Base-by-base conservation (phyloP, 2,797 vertebrate genomes). In the Spinus olivaceus region DNA sequence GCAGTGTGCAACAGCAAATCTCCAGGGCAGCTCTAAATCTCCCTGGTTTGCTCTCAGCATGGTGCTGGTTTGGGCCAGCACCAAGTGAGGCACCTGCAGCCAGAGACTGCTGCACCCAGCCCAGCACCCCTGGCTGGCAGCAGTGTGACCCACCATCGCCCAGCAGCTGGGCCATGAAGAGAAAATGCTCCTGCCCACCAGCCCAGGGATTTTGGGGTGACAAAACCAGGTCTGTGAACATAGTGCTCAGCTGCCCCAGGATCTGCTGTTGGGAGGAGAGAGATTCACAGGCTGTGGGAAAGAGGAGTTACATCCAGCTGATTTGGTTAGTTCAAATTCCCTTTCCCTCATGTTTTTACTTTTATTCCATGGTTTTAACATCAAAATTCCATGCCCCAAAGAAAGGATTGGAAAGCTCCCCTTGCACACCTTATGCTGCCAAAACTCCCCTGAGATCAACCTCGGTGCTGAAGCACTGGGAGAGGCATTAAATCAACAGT, bases 381-480 rank as follows among this genome's bases (percentile, higher is more conserved):
- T 21, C 16, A 74, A 50, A 78, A 81, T 81, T 42, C 59, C 32
- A 9, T 12, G 22, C 5, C 33, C 2, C 41, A 44, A 46, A 77
- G 22, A 67, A 42, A 88, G 80, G n/a, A 61, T 2, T 0, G 3
- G 30, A 30, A 73, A 73, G 8, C 2, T 63, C 3, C 28, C 24
- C 20, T 66, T 2, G 1, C 4, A 14, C 50, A 60, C 16, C 17
- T 86, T n/a, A 42, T 3, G 1, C 22, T n/a, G 66, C 42, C 7
- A 1, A 88, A 92, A 44, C 10, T 27, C 18, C 21, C 20, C 16
- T 6, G 56, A 39, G 85, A 72, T 33, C 60, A 64, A 2, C 33
- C 66, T 63, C 1, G 1, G 14, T 47, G 1, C 0, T 2, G 12
- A 28, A 73, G 65, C 8, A 0, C 50, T 5, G 1, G 56, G 32